Percentiles rank a stretch among this genome's conserved stretches.
Evolutionary conservation across 1,140 invertebrate species (phyloP).

Genomic region (Pachypeltis micranthus): DNA sequence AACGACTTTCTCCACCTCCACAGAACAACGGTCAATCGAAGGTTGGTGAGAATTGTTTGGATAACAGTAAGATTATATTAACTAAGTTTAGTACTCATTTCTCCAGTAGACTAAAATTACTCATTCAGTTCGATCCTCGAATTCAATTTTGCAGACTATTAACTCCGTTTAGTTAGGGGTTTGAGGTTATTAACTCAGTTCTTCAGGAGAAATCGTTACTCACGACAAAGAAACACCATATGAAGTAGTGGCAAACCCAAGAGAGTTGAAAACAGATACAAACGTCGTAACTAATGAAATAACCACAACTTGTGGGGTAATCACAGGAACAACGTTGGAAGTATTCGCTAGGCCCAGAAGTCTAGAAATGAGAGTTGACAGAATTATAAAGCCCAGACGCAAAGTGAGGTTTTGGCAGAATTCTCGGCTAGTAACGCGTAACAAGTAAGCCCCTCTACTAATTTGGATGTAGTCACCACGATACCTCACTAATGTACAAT

Average conservation of each 20-base stretch:
- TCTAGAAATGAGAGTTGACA: slow-evolving; percentile 17
- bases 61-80: too few species aligned
- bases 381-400: slow-evolving; percentile 21
- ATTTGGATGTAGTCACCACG: slow-evolving; percentile 21
- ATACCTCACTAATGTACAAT: slow-evolving; percentile 37
- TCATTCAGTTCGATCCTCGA: too few species aligned
- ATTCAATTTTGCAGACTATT: too few species aligned
- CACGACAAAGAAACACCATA: slow-evolving; percentile 27
- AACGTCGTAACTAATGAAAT: slow-evolving; percentile 32
- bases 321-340: slow-evolving; percentile 14
- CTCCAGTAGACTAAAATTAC: too few species aligned
- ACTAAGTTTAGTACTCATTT: too few species aligned
- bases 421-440: slow-evolving; percentile 16
- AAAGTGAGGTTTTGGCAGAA: slow-evolving; percentile 30
- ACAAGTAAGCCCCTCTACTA: slow-evolving; percentile 5
- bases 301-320: slow-evolving; percentile 22
- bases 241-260: slow-evolving; percentile 26
- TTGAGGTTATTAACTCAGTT: too few species aligned
- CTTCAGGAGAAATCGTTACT: slow-evolving; percentile 28
- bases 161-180: too few species aligned
- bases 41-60: too few species aligned
- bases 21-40: slow-evolving; percentile 24
- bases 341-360: background rate
- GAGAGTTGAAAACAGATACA: slow-evolving; percentile 24
- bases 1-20: slow-evolving; percentile 32